Evolutionary conservation across 2,113 vertebrate species (phyloP).

Genomic region (Pogona vitticeps): DNA sequence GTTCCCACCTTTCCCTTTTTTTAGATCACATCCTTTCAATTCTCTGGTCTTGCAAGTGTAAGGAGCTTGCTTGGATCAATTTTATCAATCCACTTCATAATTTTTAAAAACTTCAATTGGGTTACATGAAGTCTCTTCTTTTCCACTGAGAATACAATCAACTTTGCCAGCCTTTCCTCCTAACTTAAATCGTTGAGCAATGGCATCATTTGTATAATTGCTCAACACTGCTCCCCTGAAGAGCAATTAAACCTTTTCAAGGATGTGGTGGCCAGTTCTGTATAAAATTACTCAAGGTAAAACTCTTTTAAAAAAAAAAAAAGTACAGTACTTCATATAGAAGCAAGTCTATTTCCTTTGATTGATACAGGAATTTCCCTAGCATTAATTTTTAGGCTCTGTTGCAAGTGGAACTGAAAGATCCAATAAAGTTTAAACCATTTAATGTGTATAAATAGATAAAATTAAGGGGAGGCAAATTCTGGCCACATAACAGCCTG

Average conservation of each 20-base stretch:
- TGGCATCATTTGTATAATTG: conserved; percentile 71
- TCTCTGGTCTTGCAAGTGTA: conserved; percentile 70
- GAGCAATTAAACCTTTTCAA: conserved; percentile 72
- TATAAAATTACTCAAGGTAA: conserved; percentile 64
- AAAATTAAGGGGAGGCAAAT: conserved; percentile 21
- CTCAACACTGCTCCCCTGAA: conserved; percentile 66
- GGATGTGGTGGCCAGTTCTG: conserved; percentile 57
- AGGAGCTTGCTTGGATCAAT: conserved; percentile 74
- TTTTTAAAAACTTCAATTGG: conserved; percentile 71
- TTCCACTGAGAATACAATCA: conserved; percentile 72
- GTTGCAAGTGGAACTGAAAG: conserved; percentile 33
- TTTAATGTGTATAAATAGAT: conserved; percentile 23
- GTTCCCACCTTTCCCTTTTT: conserved; percentile 74
- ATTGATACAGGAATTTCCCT: conserved; percentile 47
- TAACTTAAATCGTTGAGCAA: conserved; percentile 64
- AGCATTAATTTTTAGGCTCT: conserved; percentile 51
- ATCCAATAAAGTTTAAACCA: conserved; percentile 7
- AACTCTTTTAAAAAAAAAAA: conserved; percentile 10
- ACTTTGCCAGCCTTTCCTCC: conserved; percentile 63
- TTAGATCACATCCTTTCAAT: conserved; percentile 71
- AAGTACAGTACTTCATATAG: conserved; percentile 58
- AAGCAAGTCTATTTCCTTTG: conserved; percentile 49
- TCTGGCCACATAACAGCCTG: conserved; percentile 16
- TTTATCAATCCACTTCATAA: conserved; percentile 70
- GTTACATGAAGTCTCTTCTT: conserved; percentile 67